Evolutionary conservation across 1,140 invertebrate genomes (phyloP).

Genomic region (Rhagoletis pomonella): DNA sequence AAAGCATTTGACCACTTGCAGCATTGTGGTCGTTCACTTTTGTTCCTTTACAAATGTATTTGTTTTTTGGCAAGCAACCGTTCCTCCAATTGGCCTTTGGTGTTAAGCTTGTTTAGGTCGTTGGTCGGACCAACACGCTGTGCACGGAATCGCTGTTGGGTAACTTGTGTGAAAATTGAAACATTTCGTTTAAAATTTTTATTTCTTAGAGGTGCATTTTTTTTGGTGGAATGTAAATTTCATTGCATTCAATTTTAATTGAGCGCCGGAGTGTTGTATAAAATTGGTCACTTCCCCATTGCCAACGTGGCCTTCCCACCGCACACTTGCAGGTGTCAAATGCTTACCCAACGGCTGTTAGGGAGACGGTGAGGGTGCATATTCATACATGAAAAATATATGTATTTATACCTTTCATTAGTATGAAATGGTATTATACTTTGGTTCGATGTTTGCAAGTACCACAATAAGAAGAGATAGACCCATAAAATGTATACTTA

Average conservation of each 20-base stretch:
- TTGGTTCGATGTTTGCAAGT: too few species aligned
- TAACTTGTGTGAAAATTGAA: conserved; percentile 4
- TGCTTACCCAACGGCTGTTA: background rate
- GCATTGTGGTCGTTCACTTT: background rate
- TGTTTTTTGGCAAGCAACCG: background rate
- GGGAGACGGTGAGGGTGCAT: background rate
- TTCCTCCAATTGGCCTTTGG: background rate
- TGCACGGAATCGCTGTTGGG: background rate
- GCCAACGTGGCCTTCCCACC: background rate
- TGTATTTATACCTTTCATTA: too few species aligned
- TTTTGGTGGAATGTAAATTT: conserved; percentile 15
- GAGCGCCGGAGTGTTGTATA: conserved; percentile 10
- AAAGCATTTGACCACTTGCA: background rate
- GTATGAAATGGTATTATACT: too few species aligned
- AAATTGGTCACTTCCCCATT: background rate
- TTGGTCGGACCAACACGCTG: background rate
- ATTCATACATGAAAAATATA: background rate
- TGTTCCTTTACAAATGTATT: background rate
- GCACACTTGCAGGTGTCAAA: conserved; percentile 7
- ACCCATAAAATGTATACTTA: too few species aligned
- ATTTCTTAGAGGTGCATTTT: conserved; percentile 31
- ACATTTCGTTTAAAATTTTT: conserved; percentile 18
- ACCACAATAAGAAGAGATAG: too few species aligned
- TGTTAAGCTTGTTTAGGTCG: background rate
- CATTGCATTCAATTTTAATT: conserved; percentile 40